Evolutionary conservation across 2,797 vertebrate genomes (phyloP).

Genomic region (Intellagama lesueurii): DNA sequence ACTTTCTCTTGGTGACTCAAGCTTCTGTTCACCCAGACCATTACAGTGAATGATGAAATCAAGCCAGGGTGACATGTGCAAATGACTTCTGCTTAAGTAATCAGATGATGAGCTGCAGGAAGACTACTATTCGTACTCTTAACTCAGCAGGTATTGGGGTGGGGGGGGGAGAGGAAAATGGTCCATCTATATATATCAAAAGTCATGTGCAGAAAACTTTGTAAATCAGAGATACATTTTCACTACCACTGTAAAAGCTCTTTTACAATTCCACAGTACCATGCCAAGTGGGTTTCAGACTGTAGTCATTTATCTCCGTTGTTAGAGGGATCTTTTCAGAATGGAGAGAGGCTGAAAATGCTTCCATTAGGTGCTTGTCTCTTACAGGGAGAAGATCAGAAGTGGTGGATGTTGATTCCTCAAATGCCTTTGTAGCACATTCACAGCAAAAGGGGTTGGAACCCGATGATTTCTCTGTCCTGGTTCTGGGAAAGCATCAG

Average conservation of each 20-base stretch:
- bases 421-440: not conserved
- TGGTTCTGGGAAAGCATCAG: too few species aligned
- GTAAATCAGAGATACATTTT: conserved; percentile 63
- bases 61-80: conserved; percentile 66
- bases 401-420: conserved; percentile 10
- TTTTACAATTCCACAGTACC: conserved; percentile 68
- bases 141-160: conserved; percentile 64
- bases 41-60: conserved; percentile 75
- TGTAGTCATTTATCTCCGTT: conserved; percentile 65
- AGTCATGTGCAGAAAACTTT: conserved; percentile 67
- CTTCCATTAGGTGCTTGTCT: conserved; percentile 63
- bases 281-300: conserved; percentile 48
- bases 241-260: conserved; percentile 65
- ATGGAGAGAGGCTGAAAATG: conserved; percentile 61
- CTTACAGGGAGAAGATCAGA: conserved; percentile 52
- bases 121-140: conserved; percentile 68
- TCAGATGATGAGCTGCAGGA: conserved; percentile 69
- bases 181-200: conserved; percentile 36
- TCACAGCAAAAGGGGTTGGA: not conserved
- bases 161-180: conserved; percentile 57
- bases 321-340: conserved; percentile 59
- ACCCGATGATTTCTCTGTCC: not conserved
- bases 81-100: conserved; percentile 75
- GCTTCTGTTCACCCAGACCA: conserved; percentile 65
- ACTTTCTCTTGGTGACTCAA: conserved; percentile 72